phyloP scores from a whole-genome alignment of 2,888 invertebrate genomes.

The Caenorhabditis drosophilae region DNA sequence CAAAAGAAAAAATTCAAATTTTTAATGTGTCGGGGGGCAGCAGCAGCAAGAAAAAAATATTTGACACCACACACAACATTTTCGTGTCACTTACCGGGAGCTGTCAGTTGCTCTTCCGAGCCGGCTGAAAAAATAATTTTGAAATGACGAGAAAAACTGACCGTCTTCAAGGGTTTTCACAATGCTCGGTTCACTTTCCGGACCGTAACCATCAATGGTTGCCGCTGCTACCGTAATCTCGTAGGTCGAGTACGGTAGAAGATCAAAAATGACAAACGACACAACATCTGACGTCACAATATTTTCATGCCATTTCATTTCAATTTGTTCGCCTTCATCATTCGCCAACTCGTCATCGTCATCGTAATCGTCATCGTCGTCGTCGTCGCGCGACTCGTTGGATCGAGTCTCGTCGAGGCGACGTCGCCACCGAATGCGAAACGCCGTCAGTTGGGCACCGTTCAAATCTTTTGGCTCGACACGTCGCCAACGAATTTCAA shows the following conservation, averaged over 20 bases:
- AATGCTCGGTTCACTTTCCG: constrained; percentile 82
- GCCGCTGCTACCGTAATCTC: constrained; percentile 93
- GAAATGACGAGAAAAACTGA: neutral
- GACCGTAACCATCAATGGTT: constrained; percentile 88
- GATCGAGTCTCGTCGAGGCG: constrained; percentile 67
- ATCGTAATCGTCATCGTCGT: constrained; percentile 19
- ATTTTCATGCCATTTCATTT: constrained; percentile 13
- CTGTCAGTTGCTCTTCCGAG: constrained; percentile 28
- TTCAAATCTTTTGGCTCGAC: constrained; percentile 88
- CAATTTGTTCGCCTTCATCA: too few species aligned
- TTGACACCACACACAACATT: too few species aligned
- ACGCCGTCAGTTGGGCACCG: constrained; percentile 73
- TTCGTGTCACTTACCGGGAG: constrained; percentile 34
- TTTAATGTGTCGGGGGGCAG: too few species aligned
- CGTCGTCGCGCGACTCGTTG: constrained; percentile 76
- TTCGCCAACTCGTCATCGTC: constrained; percentile 16
- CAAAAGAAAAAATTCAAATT: too few species aligned
- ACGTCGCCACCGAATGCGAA: constrained; percentile 25
- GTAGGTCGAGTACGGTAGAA: constrained; percentile 79
- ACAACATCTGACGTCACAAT: constrained; percentile 24
- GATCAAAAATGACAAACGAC: constrained; percentile 33
- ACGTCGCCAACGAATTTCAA: constrained; percentile 89
- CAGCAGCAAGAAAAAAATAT: too few species aligned
- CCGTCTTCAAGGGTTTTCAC: constrained; percentile 74
- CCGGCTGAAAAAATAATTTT: constrained; percentile 35